Conservation (phyloP, 1,140 invertebrate species). For the Paraescarpia echinospica region DNA sequence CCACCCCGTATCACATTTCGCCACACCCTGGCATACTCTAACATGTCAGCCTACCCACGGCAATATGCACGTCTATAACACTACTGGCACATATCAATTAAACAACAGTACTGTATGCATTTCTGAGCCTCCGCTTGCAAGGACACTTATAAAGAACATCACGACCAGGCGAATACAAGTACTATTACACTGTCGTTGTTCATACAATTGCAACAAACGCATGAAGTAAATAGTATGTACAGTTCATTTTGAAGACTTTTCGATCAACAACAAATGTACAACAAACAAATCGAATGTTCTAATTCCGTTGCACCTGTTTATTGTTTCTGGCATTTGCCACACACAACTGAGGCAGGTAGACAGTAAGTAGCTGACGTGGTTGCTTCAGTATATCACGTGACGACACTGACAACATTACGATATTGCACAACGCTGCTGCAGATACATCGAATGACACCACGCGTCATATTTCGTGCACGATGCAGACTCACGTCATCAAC, state of each 20-base stretch:
- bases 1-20: too few species aligned
- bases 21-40: too few species aligned
- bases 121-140: neutral
- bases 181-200: neutral
- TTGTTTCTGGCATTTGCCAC: neutral
- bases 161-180: neutral
- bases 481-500: too few species aligned
- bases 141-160: neutral
- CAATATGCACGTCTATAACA: too few species aligned
- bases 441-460: neutral
- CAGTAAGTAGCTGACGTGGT: neutral
- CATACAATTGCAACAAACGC: neutral
- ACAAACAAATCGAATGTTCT: neutral
- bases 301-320: neutral
- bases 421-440: neutral
- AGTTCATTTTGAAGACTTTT: neutral
- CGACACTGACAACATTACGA: neutral
- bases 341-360: neutral
- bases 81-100: too few species aligned
- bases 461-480: neutral
- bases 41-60: too few species aligned
- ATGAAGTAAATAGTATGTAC: neutral
- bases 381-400: neutral
- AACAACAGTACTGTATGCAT: too few species aligned
- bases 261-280: neutral